These are phyloP conservation scores for Sarcophilus harrisii DNA, from an alignment of 2,797 vertebrate genomes.

Conservation along the genomic window DNA sequence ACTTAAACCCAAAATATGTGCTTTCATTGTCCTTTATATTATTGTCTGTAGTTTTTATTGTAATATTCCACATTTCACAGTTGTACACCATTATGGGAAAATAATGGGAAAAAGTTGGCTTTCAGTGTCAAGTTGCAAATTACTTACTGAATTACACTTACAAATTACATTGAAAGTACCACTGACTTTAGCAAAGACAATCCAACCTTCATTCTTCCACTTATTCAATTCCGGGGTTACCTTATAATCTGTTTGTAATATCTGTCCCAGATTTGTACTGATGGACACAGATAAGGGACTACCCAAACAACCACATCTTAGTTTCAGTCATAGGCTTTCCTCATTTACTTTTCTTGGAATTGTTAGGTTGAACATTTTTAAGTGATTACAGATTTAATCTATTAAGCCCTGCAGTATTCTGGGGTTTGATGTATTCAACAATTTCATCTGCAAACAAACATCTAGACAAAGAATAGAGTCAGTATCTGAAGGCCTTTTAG, in stretches of 20 bases:
- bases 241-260: neutral
- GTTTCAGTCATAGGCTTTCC: neutral
- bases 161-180: neutral
- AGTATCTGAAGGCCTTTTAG: neutral
- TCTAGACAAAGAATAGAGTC: neutral
- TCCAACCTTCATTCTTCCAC: neutral
- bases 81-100: neutral
- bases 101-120: neutral
- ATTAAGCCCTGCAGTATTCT: neutral
- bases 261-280: neutral
- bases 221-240: neutral
- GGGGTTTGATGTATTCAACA: neutral
- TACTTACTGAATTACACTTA: neutral
- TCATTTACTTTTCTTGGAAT: neutral
- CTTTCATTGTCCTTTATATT: neutral
- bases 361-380: neutral
- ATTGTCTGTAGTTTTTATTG: neutral
- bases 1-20: neutral
- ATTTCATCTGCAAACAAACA: neutral
- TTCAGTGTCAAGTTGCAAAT: neutral
- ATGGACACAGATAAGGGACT: neutral
- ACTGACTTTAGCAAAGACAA: neutral
- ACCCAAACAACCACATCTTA: neutral
- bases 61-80: neutral
- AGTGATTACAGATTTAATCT: neutral